Conservation (phyloP, 2,888 invertebrate species). For the Drosophila engyochracea region DNA sequence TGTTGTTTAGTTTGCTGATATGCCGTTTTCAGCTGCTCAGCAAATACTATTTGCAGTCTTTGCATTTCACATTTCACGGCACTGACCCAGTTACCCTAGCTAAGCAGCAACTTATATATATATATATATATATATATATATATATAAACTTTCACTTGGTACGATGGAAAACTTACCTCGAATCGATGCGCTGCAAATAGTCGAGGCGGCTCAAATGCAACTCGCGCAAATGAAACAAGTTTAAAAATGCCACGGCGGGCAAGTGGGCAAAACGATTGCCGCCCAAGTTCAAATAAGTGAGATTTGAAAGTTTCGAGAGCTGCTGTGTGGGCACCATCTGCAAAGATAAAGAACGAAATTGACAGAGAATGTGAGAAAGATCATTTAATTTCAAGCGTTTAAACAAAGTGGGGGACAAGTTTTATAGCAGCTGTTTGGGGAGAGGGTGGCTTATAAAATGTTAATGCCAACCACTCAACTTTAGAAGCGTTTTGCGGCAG, state of each 20-base stretch:
- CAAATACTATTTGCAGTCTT: slow-evolving; percentile 35
- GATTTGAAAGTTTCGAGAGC: slow-evolving; percentile 91
- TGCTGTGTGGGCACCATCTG: slow-evolving; percentile 90
- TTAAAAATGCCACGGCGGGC: slow-evolving; percentile 92
- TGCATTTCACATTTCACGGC: slow-evolving; percentile 8
- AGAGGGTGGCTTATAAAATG: slow-evolving; percentile 52
- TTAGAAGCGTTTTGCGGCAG: slow-evolving; percentile 68
- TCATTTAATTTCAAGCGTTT: slow-evolving; percentile 57
- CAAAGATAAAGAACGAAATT: slow-evolving; percentile 43
- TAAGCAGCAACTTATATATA: neutral
- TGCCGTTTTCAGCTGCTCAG: slow-evolving; percentile 9
- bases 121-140: too few relatives aligned
- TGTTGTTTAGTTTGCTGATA: slow-evolving; percentile 31
- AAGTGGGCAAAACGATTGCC: slow-evolving; percentile 91
- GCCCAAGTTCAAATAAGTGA: slow-evolving; percentile 91
- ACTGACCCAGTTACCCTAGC: slow-evolving; percentile 47
- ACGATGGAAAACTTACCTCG: slow-evolving; percentile 84
- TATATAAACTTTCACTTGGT: slow-evolving; percentile 44
- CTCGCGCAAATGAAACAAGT: slow-evolving; percentile 92
- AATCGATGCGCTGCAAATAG: slow-evolving; percentile 89
- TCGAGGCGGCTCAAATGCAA: slow-evolving; percentile 90
- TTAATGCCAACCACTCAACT: slow-evolving; percentile 71
- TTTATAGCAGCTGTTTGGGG: slow-evolving; percentile 5
- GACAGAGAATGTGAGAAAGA: slow-evolving; percentile 5
- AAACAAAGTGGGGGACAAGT: slow-evolving; percentile 49